Evolutionary conservation across 2,888 invertebrate species (phyloP).

Genomic region (Oscheius sp.): DNA sequence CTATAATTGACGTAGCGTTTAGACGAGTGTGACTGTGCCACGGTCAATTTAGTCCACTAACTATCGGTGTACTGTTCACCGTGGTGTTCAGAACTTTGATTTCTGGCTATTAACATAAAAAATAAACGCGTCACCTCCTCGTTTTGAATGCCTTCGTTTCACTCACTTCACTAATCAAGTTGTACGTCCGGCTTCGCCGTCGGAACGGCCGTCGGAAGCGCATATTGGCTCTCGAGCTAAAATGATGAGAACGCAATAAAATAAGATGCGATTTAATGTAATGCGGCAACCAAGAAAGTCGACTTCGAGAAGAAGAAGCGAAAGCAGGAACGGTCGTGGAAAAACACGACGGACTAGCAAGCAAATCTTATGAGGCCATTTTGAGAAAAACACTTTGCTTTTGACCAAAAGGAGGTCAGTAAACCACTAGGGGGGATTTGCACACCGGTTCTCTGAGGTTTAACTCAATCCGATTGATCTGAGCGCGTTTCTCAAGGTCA

Average conservation of each 20-base stretch:
- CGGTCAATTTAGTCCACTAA: slow-evolving; percentile 32
- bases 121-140: background rate
- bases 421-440: background rate
- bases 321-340: no score
- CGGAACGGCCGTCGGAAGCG: slow-evolving; percentile 23
- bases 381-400: background rate
- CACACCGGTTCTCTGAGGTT: slow-evolving; percentile 9
- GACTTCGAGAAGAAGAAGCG: no score
- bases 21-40: slow-evolving; percentile 24
- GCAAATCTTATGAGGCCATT: background rate
- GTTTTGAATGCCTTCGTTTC: background rate
- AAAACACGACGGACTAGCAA: background rate
- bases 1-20: slow-evolving; percentile 14
- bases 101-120: background rate
- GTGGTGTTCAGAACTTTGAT: slow-evolving; percentile 27
- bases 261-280: no score
- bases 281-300: no score
- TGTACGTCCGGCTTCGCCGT: slow-evolving; percentile 24
- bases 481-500: slow-evolving; percentile 30
- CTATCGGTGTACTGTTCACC: background rate
- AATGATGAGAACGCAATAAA: slow-evolving; percentile 1
- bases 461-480: slow-evolving; percentile 32
- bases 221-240: slow-evolving; percentile 22
- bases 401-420: background rate
- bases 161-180: slow-evolving; percentile 27